phyloP scores from a whole-genome alignment of 2,888 invertebrate genomes.

The Mesopsocus fuscifrons region DNA sequence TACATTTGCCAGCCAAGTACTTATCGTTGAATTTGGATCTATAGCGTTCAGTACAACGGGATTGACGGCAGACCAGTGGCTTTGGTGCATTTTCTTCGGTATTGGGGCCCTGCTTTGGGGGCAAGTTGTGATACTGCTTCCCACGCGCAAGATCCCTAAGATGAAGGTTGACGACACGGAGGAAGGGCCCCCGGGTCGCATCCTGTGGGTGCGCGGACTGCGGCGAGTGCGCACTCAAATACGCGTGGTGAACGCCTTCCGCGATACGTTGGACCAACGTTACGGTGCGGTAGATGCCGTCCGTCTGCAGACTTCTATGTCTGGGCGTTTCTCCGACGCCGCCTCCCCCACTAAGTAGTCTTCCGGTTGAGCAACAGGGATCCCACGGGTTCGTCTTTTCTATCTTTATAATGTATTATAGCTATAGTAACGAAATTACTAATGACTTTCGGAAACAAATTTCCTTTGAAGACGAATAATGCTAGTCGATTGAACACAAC shows the following conservation, averaged over 20 bases:
- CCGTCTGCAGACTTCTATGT: too few species aligned
- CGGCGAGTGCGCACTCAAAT: constrained; percentile 36
- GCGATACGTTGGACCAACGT: constrained; percentile 7
- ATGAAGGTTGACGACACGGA: constrained; percentile 15
- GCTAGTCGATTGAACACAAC: too few species aligned
- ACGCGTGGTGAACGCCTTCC: constrained; percentile 18
- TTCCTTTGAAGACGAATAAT: too few species aligned
- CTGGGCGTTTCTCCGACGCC: neutral
- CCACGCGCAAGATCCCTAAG: constrained; percentile 31
- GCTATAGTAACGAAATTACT: too few species aligned
- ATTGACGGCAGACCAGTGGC: constrained; percentile 34
- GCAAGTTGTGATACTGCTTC: constrained; percentile 35
- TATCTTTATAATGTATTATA: too few species aligned
- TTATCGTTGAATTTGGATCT: constrained; percentile 36
- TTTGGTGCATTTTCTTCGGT: constrained; percentile 37
- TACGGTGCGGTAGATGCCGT: neutral
- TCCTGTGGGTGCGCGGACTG: constrained; percentile 42
- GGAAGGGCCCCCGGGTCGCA: constrained; percentile 29
- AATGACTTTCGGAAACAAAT: too few species aligned
- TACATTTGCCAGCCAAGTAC: constrained; percentile 34
- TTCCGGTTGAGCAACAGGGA: neutral
- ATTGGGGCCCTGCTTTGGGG: constrained; percentile 35
- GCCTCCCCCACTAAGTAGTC: neutral
- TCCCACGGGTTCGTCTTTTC: neutral
- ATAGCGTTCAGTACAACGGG: constrained; percentile 32